A percentile compares a stretch with the other conserved stretches of the same genome.
phyloP scores from a whole-genome alignment of 1,140 invertebrate species.

The Anastatus disparis region DNA sequence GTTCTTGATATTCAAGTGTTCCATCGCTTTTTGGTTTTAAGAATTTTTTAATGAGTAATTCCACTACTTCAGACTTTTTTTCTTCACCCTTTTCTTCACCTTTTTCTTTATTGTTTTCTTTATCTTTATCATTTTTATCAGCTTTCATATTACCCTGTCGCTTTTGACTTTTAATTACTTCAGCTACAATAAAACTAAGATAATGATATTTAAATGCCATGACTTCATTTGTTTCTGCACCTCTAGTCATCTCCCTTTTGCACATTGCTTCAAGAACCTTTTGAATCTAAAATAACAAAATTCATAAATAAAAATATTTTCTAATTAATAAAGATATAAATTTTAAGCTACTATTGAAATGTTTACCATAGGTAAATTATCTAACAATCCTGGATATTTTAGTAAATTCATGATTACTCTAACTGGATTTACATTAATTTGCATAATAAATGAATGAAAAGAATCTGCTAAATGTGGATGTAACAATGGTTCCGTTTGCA shows the following conservation, averaged over 20 bases:
- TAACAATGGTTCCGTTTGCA: constrained; percentile 84
- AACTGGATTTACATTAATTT: constrained; percentile 89
- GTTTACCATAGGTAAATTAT: constrained; percentile 79
- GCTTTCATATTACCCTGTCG: constrained; percentile 67
- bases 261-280: constrained; percentile 87
- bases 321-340: not conserved
- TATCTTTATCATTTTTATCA: constrained; percentile 53
- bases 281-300: constrained; percentile 58
- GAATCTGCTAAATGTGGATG: constrained; percentile 77
- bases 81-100: constrained; percentile 67
- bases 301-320: not conserved
- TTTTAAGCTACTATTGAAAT: not conserved
- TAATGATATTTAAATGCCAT: constrained; percentile 94
- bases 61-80: constrained; percentile 76
- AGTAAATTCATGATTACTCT: constrained; percentile 84
- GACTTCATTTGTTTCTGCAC: constrained; percentile 89
- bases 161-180: constrained; percentile 76
- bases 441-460: constrained; percentile 89
- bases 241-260: constrained; percentile 87
- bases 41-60: constrained; percentile 79
- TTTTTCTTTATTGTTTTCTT: too few relatives aligned
- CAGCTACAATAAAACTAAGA: constrained; percentile 78
- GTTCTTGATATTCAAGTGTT: constrained; percentile 83
- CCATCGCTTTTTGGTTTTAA: constrained; percentile 81
- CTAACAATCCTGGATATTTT: constrained; percentile 75